These are phyloP conservation scores for Nyctibius grandis DNA, from an alignment of 2,797 vertebrate genomes.

Conservation along the genomic window DNA sequence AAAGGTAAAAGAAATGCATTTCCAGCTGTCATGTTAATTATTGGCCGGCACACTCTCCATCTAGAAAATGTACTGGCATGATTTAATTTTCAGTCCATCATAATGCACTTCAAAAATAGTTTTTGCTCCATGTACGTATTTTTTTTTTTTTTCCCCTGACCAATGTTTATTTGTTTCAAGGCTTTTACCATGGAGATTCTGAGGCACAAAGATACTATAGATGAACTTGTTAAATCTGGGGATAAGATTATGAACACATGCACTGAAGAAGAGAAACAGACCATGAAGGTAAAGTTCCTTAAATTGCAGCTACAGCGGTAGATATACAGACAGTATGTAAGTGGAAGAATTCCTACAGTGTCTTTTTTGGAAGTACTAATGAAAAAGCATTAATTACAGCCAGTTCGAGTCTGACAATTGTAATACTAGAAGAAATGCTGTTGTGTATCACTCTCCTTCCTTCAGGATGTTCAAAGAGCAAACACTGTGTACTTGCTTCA, in stretches of 20 bases:
- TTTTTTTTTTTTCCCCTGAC: neutral
- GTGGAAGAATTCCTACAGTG: neutral
- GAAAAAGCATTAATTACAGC: neutral
- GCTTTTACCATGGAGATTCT: constrained; percentile 96
- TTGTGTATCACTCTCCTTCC: neutral
- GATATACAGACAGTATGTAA: neutral
- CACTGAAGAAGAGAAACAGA: constrained; percentile 85
- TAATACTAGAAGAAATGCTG: neutral
- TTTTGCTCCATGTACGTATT: neutral
- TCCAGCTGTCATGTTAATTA: constrained; percentile 54
- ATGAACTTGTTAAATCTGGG: constrained; percentile 88
- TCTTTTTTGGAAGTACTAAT: neutral
- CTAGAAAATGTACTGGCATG: constrained; percentile 13
- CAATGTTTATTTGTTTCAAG: constrained; percentile 70
- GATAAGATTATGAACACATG: constrained; percentile 85
- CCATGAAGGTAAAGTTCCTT: constrained; percentile 79
- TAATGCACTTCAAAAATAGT: neutral
- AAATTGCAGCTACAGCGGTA: neutral
- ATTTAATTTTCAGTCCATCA: constrained; percentile 46
- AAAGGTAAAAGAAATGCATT: constrained; percentile 85
- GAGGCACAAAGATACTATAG: constrained; percentile 94
- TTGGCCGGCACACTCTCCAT: neutral
- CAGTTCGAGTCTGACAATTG: neutral
- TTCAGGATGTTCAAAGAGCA: neutral
- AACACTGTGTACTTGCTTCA: neutral